Evolutionary conservation across 2,888 invertebrate species (phyloP).

Genomic region (Papilio protenor): DNA sequence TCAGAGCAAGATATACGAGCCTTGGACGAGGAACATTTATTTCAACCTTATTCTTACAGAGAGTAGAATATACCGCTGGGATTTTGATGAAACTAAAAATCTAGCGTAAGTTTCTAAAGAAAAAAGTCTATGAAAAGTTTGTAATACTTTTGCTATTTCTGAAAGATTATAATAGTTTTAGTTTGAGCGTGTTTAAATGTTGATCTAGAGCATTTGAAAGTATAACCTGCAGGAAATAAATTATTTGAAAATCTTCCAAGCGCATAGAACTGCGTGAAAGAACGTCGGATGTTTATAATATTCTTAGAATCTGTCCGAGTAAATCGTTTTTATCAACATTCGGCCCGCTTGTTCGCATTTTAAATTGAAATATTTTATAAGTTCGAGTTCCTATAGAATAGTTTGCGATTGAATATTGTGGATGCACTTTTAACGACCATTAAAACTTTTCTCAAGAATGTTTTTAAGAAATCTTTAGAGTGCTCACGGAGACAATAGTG

Average conservation of each 20-base stretch:
- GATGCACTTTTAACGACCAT: constrained; percentile 38
- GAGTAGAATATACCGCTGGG: background rate
- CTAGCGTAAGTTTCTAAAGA: background rate
- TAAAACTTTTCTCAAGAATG: constrained; percentile 32
- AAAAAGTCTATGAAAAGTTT: background rate
- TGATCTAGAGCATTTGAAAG: constrained; percentile 5
- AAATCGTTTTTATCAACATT: constrained; percentile 38
- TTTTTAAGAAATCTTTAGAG: background rate
- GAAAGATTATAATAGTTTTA: background rate
- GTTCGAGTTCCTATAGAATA: constrained; percentile 27
- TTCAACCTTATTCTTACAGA: background rate
- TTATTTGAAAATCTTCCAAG: constrained; percentile 11
- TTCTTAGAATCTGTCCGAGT: constrained; percentile 26
- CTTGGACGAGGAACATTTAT: constrained; percentile 1
- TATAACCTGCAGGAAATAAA: constrained; percentile 27
- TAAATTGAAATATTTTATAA: constrained; percentile 37
- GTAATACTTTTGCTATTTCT: background rate
- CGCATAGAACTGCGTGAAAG: constrained; percentile 14
- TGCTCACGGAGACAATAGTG: background rate
- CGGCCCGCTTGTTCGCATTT: constrained; percentile 36
- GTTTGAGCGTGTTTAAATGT: background rate
- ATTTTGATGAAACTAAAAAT: constrained; percentile 3
- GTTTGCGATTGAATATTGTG: constrained; percentile 35
- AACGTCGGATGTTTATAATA: constrained; percentile 29
- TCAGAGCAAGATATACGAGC: background rate